Conservation (phyloP, 1,140 invertebrate genomes). For the Melanaphis sacchari region DNA sequence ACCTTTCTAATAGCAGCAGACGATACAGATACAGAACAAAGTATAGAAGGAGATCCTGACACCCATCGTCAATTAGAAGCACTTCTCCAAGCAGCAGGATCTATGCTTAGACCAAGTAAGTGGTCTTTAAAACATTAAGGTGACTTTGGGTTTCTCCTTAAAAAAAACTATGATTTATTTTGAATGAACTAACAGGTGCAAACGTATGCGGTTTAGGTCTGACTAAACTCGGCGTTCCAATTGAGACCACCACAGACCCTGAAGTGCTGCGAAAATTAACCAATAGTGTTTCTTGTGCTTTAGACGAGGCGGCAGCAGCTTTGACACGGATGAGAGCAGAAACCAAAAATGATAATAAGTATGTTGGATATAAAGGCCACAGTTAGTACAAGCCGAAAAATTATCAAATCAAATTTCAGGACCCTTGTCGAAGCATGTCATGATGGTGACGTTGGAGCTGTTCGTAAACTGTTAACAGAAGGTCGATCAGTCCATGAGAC, state of each 20-base stretch:
- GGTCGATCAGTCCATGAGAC: slow-evolving; percentile 90
- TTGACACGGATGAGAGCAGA: slow-evolving; percentile 93
- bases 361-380: slow-evolving; percentile 11
- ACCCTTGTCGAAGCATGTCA: slow-evolving; percentile 88
- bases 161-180: neutral
- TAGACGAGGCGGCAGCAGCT: slow-evolving; percentile 94
- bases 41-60: slow-evolving; percentile 47
- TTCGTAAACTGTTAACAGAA: slow-evolving; percentile 87
- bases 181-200: slow-evolving; percentile 44
- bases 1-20: slow-evolving; percentile 52
- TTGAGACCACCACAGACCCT: slow-evolving; percentile 74
- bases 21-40: slow-evolving; percentile 50
- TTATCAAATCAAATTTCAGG: slow-evolving; percentile 60
- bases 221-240: slow-evolving; percentile 81
- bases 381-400: slow-evolving; percentile 23
- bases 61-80: slow-evolving; percentile 54
- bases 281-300: slow-evolving; percentile 88
- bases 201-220: slow-evolving; percentile 68
- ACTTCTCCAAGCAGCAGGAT: slow-evolving; percentile 49
- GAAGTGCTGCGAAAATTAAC: slow-evolving; percentile 84
- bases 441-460: slow-evolving; percentile 90
- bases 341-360: slow-evolving; percentile 66
- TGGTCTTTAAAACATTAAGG: neutral
- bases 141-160: neutral
- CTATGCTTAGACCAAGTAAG: slow-evolving; percentile 52